Evolutionary conservation across 1,140 invertebrate species (phyloP), one percentile per base, ranked within the genome.

Genomic region (Pinna nobilis): DNA sequence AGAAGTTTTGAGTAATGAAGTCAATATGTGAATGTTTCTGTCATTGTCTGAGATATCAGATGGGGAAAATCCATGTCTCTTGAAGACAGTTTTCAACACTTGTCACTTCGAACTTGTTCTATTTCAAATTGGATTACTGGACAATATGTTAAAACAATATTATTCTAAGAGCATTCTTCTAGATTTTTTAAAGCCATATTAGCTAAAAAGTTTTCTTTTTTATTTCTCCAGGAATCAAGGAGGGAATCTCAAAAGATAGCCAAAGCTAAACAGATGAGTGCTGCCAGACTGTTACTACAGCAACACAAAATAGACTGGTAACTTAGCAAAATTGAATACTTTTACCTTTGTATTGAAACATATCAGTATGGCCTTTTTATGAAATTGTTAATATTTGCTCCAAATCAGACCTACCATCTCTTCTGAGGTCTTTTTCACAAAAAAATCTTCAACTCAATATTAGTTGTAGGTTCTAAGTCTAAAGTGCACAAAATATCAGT

Each of bases 241-340:
- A 70, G 69, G 76, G 74, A 80, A 55, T 66, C 70, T n/a, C 60
- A 68, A 41, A 78, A 65, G 77, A 44, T 66, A 33, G 57, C 53
- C 41, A 68, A 59, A 25, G 59, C 44, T 28, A 65, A 75, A 61
- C 74, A 68, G 35, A 63, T 77, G 47, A 65, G 59, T 65, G 68
- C 75, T 70, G 73, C 76, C 11, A 77, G 55, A 63, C 15, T 71
- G 60, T 47, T 80, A 30, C 71, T 89, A 13, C 68, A 76, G 44
- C 55, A 72, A 41, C 79, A 83, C 25, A 92, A 94, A 86, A 92
- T 95, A 76, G 94, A 96, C 89, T 93, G 81, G 82, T 84, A 74
- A 74, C 59, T 15, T 6, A 39, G 1, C 30, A 15, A 11, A 47
- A 28, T n/a, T 50, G 39, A 15, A 47, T 47, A 44, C 41, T 9